Evolutionary conservation across 2,113 vertebrate species (phyloP), one percentile per base, ranked within the genome.

Genomic region (Mobula hypostoma): DNA sequence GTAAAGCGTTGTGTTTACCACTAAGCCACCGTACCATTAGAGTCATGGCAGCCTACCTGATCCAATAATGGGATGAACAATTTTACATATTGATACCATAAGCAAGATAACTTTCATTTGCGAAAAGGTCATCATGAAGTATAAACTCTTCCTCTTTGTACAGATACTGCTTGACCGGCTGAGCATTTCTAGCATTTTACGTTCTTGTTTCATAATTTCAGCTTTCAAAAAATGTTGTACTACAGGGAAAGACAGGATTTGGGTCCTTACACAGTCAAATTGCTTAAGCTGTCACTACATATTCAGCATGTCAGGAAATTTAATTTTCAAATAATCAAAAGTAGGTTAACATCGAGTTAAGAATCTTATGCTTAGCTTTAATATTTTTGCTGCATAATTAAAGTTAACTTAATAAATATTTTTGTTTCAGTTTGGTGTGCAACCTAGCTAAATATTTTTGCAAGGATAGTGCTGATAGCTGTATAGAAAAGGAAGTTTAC

Each of bases 401-500:
- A 27, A 32, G 61, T 24, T 72, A 36, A 36, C 36, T 93, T 48
- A 27, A 76, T 29, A 74, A 93, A 74, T 93, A 56, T 93, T 93
- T 76, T 74, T 93, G 40, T 93, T 93, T 74, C 32, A 27, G 21
- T 93, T 56, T 56, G 72, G 40, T 93, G 11, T 93, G 91, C 36
- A 56, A 7, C 21, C 48, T 48, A 70, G 68, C 40, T 93, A 74
- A 93, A 93, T 93, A 76, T 93, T 74, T 93, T 93, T 74, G 32
- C 24, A 56, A 40, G 6, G 40, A 74, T 56, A 27, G 21, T 93
- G 70, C 91, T 93, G 70, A 93, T 93, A 74, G 72, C 74, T 93
- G 48, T 93, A 74, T 68, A 76, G 36, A 74, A 93, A 74, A 12
- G 88, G 91, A 74, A 48, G 91, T 93, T 93, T 93, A 93, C 70